Base-by-base conservation (phyloP, 2,888 invertebrate species). In the Drosophila stalkeri region DNA sequence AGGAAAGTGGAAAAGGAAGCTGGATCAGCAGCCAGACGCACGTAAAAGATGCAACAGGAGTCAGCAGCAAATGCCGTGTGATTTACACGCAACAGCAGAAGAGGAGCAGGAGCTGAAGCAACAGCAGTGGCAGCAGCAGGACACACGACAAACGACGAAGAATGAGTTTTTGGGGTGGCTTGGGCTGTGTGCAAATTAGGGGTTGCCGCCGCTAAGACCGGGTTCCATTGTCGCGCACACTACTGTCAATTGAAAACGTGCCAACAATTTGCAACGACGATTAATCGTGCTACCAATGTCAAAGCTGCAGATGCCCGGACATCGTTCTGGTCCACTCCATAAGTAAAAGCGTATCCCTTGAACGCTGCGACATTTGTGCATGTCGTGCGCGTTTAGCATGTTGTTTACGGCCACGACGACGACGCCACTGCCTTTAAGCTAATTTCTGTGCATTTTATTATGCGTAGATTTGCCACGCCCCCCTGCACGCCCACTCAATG, bases 251-350 rank as follows among this genome's bases (percentile, higher is more conserved):
- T 92, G 92, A 92, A 91, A 91, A 92, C 91, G 91, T 91, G 92
- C 91, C 92, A 92, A 91, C 91, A 92, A 91, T 92, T 91, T 92
- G 92, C 91, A 91, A 91, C 86, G 90, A 90, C 91, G 92, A 92
- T 92, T 92, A 91, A 92, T 92, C 91, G 91, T 87, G 80, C 76
- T 75, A 83, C 75, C 82, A 86, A 77, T 77, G 87, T 77, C 81
- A 75, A 70, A 83, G 82, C 72, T 37, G 46, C 23, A 41, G 55
- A 27, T 20, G 23, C 41, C 55, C 41, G 14, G 41, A 27, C n/a
- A 1, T 55, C 37, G 16, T 18, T n/a, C 33, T 12, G 18, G 23
- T 18, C 39, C 46, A 47, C 7, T 44, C 20, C 31, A 20, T 33
- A 18, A 52, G 23, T 47, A 12, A 44, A 44, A 39, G 57, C 49